These are phyloP conservation scores for Magallana gigas DNA, from an alignment of 1,140 invertebrate genomes.

Conservation along the genomic window DNA sequence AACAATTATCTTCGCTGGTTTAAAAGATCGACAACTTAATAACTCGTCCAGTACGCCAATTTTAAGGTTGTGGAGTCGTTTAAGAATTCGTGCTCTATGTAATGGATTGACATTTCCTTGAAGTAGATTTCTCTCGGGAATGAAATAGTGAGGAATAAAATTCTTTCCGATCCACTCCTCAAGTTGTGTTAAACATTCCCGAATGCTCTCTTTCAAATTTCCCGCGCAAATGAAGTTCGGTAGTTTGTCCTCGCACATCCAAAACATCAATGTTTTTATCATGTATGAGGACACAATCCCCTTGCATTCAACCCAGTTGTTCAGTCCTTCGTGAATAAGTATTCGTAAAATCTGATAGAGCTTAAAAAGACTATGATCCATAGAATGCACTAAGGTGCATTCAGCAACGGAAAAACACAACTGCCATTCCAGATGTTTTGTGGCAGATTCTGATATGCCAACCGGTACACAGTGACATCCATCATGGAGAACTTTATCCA, in stretches of 20 bases:
- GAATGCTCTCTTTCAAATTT: conserved; percentile 10
- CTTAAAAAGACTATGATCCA: neutral
- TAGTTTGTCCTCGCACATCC: conserved; percentile 22
- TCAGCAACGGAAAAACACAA: conserved; percentile 7
- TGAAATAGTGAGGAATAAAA: neutral
- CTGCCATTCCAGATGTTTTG: neutral
- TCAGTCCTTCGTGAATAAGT: conserved; percentile 1
- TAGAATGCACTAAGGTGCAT: neutral
- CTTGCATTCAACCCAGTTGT: neutral
- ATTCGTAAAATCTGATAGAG: conserved; percentile 3
- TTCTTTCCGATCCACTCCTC: neutral
- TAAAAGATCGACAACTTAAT: neutral
- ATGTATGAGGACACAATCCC: neutral
- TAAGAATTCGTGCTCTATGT: neutral
- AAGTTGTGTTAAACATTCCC: neutral
- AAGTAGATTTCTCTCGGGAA: conserved; percentile 1
- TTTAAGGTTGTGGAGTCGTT: neutral
- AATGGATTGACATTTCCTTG: neutral
- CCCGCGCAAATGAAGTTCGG: neutral
- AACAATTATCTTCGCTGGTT: neutral
- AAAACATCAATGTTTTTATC: conserved; percentile 6
- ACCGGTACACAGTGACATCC: neutral
- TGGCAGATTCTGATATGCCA: neutral
- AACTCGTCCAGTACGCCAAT: neutral
- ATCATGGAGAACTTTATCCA: neutral